Evolutionary conservation across 2,888 invertebrate species (phyloP).

Genomic region (Hartigia nigra): DNA sequence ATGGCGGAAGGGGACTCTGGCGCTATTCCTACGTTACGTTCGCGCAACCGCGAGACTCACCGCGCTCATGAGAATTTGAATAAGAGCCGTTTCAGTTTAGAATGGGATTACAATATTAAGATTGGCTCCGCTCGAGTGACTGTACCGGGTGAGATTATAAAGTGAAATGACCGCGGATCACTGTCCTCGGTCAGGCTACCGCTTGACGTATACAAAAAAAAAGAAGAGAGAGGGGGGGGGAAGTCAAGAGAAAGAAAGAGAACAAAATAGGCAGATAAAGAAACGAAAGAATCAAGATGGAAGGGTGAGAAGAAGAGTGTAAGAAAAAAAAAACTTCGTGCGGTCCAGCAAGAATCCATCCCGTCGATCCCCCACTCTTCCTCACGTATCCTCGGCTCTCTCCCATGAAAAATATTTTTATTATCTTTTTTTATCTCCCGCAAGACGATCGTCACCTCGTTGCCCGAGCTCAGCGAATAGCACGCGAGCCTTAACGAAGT

Average conservation of each 20-base stretch:
- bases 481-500: neutral
- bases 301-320: constrained; percentile 10
- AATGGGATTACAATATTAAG: constrained; percentile 54
- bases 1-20: constrained; percentile 8
- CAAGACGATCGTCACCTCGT: neutral
- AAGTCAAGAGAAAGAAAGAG: constrained; percentile 8
- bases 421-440: constrained; percentile 5
- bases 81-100: constrained; percentile 46
- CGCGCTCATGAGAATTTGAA: constrained; percentile 42
- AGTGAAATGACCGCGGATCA: constrained; percentile 55
- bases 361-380: constrained; percentile 14
- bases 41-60: constrained; percentile 12
- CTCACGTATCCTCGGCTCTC: constrained; percentile 7
- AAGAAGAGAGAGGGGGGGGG: neutral
- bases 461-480: neutral
- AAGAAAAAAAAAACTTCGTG: constrained; percentile 8
- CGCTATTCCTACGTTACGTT: neutral
- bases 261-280: constrained; percentile 13
- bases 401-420: neutral
- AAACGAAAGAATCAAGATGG: neutral
- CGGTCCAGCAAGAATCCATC: constrained; percentile 11
- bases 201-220: constrained; percentile 31
- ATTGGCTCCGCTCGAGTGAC: constrained; percentile 36
- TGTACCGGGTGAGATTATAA: constrained; percentile 46
- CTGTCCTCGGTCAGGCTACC: constrained; percentile 40